Percentiles rank a stretch among this genome's conserved stretches.
These are phyloP conservation scores for Plutella xylostella DNA, from an alignment of 2,888 invertebrate species.

Conservation along the genomic window DNA sequence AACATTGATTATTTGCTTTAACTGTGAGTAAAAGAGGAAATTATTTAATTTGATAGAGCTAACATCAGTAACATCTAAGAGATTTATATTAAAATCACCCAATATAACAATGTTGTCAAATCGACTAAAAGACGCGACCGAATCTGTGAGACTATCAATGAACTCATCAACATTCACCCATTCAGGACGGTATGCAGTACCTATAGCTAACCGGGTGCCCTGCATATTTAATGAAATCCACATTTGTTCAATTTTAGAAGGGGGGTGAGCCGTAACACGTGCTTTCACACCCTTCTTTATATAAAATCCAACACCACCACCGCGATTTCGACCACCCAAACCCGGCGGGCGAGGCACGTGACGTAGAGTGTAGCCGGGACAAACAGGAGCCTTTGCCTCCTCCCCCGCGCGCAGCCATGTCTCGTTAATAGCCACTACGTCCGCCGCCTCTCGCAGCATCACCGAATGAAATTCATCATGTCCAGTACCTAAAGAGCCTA, in stretches of 20 bases:
- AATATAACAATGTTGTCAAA: constrained; percentile 12
- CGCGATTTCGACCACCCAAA: not conserved
- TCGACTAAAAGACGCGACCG: constrained; percentile 7
- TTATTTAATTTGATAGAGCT: constrained; percentile 4
- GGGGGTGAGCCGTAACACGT: not conserved
- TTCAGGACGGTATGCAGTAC: constrained; percentile 6
- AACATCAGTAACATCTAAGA: not conserved
- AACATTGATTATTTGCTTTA: constrained; percentile 12
- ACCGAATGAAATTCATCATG: not conserved
- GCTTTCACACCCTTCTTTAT: not conserved
- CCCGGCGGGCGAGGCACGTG: not conserved
- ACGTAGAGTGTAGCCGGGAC: not conserved
- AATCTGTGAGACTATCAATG: constrained; percentile 14
- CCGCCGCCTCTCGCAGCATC: not conserved
- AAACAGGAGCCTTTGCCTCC: not conserved
- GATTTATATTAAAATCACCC: constrained; percentile 14
- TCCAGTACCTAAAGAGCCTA: not conserved
- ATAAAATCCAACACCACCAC: constrained; percentile 2
- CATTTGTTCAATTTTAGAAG: not conserved
- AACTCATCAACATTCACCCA: constrained; percentile 15
- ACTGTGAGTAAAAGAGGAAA: constrained; percentile 8
- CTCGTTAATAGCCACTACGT: not conserved
- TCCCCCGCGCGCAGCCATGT: not conserved
- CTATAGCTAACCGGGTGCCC: not conserved
- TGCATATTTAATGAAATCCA: not conserved